Conservation (phyloP, 2,888 invertebrate genomes). For the Trimorus sp. region DNA sequence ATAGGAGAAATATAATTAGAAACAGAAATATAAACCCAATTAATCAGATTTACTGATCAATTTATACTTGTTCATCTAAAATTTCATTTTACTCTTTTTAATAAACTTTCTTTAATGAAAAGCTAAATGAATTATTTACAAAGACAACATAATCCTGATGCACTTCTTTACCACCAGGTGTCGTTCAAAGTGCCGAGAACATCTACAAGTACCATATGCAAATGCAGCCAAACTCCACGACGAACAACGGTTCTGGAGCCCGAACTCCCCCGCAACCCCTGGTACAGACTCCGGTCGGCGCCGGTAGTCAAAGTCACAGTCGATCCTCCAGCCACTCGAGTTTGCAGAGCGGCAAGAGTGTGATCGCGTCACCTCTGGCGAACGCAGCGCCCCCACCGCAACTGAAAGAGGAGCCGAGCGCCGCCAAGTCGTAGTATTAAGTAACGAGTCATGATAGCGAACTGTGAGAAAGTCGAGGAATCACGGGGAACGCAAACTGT, state of each 20-base stretch:
- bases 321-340: conserved; percentile 85
- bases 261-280: conserved; percentile 87
- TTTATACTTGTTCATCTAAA: too few species aligned
- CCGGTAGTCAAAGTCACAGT: conserved; percentile 83
- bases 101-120: too few species aligned
- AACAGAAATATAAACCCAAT: too few species aligned
- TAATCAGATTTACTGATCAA: too few species aligned
- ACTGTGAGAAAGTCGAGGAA: conserved; percentile 15
- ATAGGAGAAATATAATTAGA: too few species aligned
- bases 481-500: too few species aligned
- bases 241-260: conserved; percentile 83
- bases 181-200: conserved; percentile 91
- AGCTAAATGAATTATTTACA: too few species aligned
- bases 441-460: conserved; percentile 29
- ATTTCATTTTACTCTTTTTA: too few species aligned
- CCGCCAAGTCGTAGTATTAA: conserved; percentile 72
- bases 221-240: conserved; percentile 84
- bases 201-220: conserved; percentile 93
- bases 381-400: conserved; percentile 68
- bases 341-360: conserved; percentile 78
- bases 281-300: conserved; percentile 86
- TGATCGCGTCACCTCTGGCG: conserved; percentile 70
- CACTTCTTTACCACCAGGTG: conserved; percentile 85
- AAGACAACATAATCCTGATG: too few species aligned
- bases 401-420: conserved; percentile 74